Base-by-base conservation (phyloP, 1,140 invertebrate species). In the Drosophila repletoides region DNA sequence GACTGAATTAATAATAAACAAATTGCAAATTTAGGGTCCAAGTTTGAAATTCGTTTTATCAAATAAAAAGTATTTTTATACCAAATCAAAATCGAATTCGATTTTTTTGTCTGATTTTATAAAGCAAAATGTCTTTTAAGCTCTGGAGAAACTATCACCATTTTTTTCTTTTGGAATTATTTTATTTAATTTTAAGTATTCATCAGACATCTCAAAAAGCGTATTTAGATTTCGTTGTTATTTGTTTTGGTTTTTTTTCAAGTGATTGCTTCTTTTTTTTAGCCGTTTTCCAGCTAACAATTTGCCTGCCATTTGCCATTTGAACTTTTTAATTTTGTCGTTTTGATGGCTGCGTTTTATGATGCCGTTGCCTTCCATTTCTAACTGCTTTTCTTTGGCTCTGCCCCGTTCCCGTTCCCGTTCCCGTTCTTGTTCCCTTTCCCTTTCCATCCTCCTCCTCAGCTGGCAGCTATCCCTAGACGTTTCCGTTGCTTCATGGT, bases 341-440 rank as follows among this genome's bases (percentile, higher is more conserved):
- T 73, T 84, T 83, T 83, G 79, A 83, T 84, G 80, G 66, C 79
- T 83, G 79, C 80, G 75, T 84, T 83, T 83, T 83, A 83, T 79
- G 79, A 81, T 71, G 77, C 79, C 77, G 63, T 81, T 83, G 79
- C 76, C 76, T 72, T 63, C n/a, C 46, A 63, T 72, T 59, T 83
- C 66, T 68, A 56, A 56, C 68, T 48, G 52, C 52, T n/a, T n/a
- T n/a, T n/a, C n/a, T n/a, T n/a, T n/a, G n/a, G n/a, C n/a, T n/a
- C n/a, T 80, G 52, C 51, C 51, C 36, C 49, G 24, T 36, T 51
- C 61, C 33, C 15, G 6, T 6, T 2, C 10, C 29, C 3, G 22
- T 5, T 10, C 21, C 56, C 26, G 1, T 5, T 28, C n/a, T 12
- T 24, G 21, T 2, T n/a, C 55, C 19, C 45, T 49, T n/a, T n/a